Evolutionary conservation across 2,888 invertebrate genomes (phyloP).

Genomic region (Endotricha flammealis): DNA sequence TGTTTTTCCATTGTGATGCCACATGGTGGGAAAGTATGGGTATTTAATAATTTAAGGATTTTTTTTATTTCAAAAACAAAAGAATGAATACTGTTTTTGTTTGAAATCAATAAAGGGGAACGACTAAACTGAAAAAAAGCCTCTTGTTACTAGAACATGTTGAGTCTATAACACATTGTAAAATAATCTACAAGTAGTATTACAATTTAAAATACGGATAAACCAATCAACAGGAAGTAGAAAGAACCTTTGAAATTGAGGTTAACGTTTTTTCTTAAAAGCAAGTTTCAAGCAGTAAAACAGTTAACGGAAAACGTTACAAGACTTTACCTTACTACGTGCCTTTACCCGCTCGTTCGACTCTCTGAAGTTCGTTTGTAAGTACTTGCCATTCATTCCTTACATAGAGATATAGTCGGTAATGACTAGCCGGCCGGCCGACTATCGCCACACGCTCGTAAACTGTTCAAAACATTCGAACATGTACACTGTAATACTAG

Average conservation of each 20-base stretch:
- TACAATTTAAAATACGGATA: slow-evolving; percentile 11
- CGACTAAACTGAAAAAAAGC: no score
- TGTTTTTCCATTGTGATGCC: no score
- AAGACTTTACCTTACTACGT: slow-evolving; percentile 41
- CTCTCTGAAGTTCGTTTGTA: slow-evolving; percentile 57
- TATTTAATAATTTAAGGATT: no score
- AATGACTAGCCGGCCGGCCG: slow-evolving; percentile 61
- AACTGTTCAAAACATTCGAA: slow-evolving; percentile 64
- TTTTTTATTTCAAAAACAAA: no score
- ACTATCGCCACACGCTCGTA: slow-evolving; percentile 71
- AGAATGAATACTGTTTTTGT: no score
- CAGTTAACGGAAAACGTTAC: slow-evolving; percentile 24
- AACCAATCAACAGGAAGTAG: slow-evolving; percentile 19
- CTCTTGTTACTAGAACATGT: no score
- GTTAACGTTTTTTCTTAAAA: slow-evolving; percentile 37
- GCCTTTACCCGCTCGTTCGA: slow-evolving; percentile 55
- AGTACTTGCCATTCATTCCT: slow-evolving; percentile 69
- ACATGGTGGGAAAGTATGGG: no score
- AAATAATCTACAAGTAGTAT: slow-evolving; percentile 6
- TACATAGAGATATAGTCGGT: slow-evolving; percentile 69
- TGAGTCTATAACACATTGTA: no score
- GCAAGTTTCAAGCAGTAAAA: slow-evolving; percentile 46
- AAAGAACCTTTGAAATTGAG: slow-evolving; percentile 4
- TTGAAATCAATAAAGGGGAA: no score
- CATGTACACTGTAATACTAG: slow-evolving; percentile 60